Conservation (phyloP, 2,797 vertebrate species). For the Phoxinus dragarum region DNA sequence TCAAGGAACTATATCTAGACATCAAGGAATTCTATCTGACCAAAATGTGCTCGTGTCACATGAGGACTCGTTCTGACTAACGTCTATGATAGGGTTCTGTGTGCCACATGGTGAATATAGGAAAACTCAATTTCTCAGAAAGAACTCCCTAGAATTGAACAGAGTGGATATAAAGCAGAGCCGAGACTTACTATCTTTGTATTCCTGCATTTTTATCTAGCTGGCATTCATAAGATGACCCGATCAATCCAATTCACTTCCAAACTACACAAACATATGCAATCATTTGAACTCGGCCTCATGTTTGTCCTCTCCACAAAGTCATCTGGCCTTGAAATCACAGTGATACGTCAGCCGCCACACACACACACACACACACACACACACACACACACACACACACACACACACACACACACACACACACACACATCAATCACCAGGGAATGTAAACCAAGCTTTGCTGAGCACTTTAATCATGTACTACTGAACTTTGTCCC, state of each 20-base stretch:
- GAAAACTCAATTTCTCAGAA: constrained; percentile 27
- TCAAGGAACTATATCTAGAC: not conserved
- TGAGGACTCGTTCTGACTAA: constrained; percentile 7
- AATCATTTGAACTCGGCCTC: not conserved
- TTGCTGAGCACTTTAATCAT: constrained; percentile 22
- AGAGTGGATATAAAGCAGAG: not conserved
- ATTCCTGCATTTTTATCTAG: constrained; percentile 17
- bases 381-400: constrained; percentile 3
- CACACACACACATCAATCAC: constrained; percentile 19
- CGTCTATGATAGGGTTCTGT: constrained; percentile 13
- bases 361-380: constrained; percentile 1
- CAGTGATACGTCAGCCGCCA: constrained; percentile 9
- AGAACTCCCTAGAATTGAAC: not conserved
- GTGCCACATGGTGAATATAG: not conserved
- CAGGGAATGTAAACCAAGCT: constrained; percentile 19
- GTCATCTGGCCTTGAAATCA: constrained; percentile 23
- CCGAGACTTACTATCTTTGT: constrained; percentile 8
- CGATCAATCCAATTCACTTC: not conserved
- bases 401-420: not conserved
- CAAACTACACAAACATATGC: not conserved
- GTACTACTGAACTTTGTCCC: constrained; percentile 29
- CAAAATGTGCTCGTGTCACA: not conserved
- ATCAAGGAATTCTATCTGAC: not conserved
- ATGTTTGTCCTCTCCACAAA: constrained; percentile 24
- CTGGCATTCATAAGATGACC: constrained; percentile 1